These are phyloP conservation scores for Rhynchomys soricoides DNA, from an alignment of 2,113 vertebrate genomes.

Conservation along the genomic window DNA sequence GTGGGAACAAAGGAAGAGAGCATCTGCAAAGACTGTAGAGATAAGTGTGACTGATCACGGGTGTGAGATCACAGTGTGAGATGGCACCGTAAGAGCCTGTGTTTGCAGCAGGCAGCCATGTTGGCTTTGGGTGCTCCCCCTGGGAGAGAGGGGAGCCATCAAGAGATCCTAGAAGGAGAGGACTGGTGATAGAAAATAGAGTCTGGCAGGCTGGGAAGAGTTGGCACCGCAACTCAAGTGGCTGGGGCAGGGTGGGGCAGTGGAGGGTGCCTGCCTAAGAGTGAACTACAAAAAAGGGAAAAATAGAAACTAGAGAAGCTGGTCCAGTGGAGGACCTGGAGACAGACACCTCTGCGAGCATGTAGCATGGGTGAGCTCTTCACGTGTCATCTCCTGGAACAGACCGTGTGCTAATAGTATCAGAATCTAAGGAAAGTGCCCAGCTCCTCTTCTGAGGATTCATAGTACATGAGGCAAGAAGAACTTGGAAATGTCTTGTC, in stretches of 20 bases:
- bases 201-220: neutral
- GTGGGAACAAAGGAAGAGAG: neutral
- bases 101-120: neutral
- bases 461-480: neutral
- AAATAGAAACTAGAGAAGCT: neutral
- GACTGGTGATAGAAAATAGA: neutral
- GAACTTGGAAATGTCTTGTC: neutral
- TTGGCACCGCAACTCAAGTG: neutral
- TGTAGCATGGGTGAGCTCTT: neutral
- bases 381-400: neutral
- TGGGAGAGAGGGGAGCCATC: neutral
- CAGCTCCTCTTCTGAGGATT: neutral
- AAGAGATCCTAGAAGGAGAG: neutral
- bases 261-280: too few relatives aligned
- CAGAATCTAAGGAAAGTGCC: neutral
- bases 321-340: neutral
- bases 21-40: neutral
- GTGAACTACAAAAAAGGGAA: neutral
- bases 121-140: too few relatives aligned
- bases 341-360: neutral
- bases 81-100: neutral
- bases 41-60: neutral
- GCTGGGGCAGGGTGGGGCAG: neutral
- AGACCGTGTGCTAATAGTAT: neutral
- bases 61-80: neutral